Conservation (phyloP, 2,888 invertebrate genomes). For the Hoplodrina blanda region DNA sequence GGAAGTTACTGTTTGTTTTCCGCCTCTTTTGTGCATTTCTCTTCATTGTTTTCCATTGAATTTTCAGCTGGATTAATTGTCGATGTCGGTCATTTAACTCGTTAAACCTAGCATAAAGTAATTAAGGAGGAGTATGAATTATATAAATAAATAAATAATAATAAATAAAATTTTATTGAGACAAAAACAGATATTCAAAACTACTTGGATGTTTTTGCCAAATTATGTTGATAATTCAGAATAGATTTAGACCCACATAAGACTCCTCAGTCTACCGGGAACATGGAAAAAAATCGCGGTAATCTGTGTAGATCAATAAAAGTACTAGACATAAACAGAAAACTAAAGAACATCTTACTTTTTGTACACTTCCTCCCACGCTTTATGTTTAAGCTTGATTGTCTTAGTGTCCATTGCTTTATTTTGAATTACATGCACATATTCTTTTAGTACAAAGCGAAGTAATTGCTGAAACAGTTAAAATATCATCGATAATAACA, state of each 20-base stretch:
- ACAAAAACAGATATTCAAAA: too few relatives aligned
- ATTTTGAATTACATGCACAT: conserved; percentile 14
- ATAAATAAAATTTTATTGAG: too few relatives aligned
- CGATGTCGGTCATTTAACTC: conserved; percentile 17
- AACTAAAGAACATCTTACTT: background rate
- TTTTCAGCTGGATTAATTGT: conserved; percentile 4
- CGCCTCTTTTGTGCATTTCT: conserved; percentile 6
- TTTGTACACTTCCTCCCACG: conserved; percentile 13
- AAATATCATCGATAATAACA: too few relatives aligned
- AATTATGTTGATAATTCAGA: too few relatives aligned
- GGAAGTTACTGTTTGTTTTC: background rate
- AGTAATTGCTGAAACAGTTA: conserved; percentile 3
- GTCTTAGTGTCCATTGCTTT: conserved; percentile 7
- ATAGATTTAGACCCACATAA: too few relatives aligned
- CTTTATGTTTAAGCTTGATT: conserved; percentile 14
- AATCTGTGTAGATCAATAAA: too few relatives aligned
- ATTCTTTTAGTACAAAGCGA: conserved; percentile 5
- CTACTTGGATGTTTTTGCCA: too few relatives aligned
- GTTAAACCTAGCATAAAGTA: background rate
- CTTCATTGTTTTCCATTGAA: conserved; percentile 18
- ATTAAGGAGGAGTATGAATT: too few relatives aligned
- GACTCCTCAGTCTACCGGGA: too few relatives aligned
- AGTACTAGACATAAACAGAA: too few relatives aligned
- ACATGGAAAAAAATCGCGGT: too few relatives aligned
- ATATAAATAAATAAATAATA: too few relatives aligned